Conservation (phyloP, 2,113 vertebrate genomes). For the Ailuropoda melanoleuca region DNA sequence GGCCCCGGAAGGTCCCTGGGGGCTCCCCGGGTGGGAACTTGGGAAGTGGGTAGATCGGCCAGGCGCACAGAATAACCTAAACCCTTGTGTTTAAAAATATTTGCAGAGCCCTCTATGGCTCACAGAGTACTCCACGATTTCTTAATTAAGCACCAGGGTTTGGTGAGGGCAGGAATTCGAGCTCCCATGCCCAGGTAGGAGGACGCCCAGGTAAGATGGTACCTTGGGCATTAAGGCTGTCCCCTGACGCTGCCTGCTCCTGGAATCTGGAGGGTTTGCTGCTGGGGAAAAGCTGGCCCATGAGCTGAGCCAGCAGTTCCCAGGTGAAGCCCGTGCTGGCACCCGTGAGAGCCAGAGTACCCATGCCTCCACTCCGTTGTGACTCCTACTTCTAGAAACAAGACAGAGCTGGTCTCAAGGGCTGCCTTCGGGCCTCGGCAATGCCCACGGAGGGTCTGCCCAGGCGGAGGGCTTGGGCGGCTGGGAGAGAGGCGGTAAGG, state of each 20-base stretch:
- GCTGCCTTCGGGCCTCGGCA: neutral
- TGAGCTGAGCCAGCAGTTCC: neutral
- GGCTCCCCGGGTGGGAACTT: neutral
- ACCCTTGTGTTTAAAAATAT: neutral
- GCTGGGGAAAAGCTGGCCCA: neutral
- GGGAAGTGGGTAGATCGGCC: neutral
- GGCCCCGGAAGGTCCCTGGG: neutral
- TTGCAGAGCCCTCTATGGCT: neutral
- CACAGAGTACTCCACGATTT: neutral
- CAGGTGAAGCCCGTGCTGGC: accelerated
- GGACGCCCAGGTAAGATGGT: neutral
- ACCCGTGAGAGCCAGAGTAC: neutral
- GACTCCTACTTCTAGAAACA: neutral
- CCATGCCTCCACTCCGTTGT: accelerated
- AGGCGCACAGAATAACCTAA: neutral
- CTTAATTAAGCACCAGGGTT: neutral
- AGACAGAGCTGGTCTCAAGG: neutral
- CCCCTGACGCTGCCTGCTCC: neutral
- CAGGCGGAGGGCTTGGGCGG: neutral
- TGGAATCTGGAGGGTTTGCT: neutral
- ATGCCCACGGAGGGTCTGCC: neutral
- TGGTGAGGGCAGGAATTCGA: neutral
- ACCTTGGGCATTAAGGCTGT: neutral
- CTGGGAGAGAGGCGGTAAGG: neutral
- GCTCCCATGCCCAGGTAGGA: neutral